Percentiles rank a stretch among this genome's conserved stretches.
phyloP scores from a whole-genome alignment of 2,797 vertebrate genomes.

The Clarias fuscus region DNA sequence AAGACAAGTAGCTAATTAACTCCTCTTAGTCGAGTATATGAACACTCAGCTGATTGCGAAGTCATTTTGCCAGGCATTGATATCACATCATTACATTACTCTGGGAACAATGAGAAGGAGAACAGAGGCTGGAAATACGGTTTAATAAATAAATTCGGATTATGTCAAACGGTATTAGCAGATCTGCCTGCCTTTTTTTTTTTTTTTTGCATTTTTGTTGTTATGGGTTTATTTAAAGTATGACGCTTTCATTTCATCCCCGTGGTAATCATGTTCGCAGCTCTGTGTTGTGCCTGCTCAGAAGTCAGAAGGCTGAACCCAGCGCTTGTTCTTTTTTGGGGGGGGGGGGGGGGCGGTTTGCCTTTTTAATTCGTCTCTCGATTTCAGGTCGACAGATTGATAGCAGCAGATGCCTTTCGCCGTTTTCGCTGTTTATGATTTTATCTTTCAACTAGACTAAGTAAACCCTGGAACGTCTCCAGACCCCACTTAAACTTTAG shows the following conservation, averaged over 20 bases:
- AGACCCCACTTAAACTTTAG: background rate
- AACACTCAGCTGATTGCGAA: slow-evolving; percentile 51
- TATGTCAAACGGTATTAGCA: slow-evolving; percentile 30
- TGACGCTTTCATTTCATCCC: slow-evolving; percentile 10
- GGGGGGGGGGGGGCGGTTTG: background rate
- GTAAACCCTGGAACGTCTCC: background rate
- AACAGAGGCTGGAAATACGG: slow-evolving; percentile 10
- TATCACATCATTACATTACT: slow-evolving; percentile 56
- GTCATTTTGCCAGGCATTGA: slow-evolving; percentile 56
- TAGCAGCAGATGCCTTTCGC: background rate
- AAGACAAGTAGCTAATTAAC: slow-evolving; percentile 75
- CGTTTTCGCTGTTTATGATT: background rate
- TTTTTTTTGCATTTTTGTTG: background rate
- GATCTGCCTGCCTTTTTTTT: background rate
- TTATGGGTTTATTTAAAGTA: slow-evolving; percentile 1
- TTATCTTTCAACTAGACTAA: background rate
- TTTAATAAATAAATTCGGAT: slow-evolving; percentile 38
- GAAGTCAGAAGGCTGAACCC: slow-evolving; percentile 1
- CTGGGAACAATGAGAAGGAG: slow-evolving; percentile 44
- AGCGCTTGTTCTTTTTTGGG: slow-evolving; percentile 15
- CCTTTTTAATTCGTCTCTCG: slow-evolving; percentile 7
- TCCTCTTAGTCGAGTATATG: slow-evolving; percentile 64
- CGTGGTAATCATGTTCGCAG: slow-evolving; percentile 27
- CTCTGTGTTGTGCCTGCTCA: background rate
- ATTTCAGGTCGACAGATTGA: background rate